Evolutionary conservation across 1,140 invertebrate species (phyloP).

Genomic region (Alviniconcha marisindica): DNA sequence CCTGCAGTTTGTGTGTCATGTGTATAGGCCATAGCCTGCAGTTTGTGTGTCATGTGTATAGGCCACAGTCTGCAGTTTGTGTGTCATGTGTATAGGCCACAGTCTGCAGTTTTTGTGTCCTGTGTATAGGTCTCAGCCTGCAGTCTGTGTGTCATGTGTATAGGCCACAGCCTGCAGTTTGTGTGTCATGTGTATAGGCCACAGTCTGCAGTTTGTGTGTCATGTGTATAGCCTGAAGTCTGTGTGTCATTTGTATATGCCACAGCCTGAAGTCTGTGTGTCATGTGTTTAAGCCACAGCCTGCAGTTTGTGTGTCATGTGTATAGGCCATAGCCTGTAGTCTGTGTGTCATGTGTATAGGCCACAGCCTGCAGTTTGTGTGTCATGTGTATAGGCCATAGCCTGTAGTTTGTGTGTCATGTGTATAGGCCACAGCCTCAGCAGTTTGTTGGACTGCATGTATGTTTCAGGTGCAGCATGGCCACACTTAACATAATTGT

Average conservation of each 20-base stretch:
- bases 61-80: no score
- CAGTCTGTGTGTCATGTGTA: no score
- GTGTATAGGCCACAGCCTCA: background rate
- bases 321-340: no score
- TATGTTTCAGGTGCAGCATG: background rate
- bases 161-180: no score
- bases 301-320: no score
- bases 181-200: constrained; percentile 85
- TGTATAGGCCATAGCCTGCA: no score
- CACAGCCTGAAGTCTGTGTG: background rate
- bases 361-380: background rate
- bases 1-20: no score
- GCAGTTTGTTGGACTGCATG: background rate
- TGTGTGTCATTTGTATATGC: background rate
- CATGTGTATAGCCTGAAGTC: background rate
- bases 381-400: background rate
- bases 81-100: no score
- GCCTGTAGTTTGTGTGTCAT: background rate
- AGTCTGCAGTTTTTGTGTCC: no score
- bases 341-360: no score
- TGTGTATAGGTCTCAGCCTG: no score
- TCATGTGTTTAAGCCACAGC: background rate
- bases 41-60: no score
- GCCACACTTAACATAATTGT: background rate
- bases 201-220: background rate